These are phyloP conservation scores for Druon quercuslanigerum DNA, from an alignment of 1,140 invertebrate genomes.

Conservation along the genomic window DNA sequence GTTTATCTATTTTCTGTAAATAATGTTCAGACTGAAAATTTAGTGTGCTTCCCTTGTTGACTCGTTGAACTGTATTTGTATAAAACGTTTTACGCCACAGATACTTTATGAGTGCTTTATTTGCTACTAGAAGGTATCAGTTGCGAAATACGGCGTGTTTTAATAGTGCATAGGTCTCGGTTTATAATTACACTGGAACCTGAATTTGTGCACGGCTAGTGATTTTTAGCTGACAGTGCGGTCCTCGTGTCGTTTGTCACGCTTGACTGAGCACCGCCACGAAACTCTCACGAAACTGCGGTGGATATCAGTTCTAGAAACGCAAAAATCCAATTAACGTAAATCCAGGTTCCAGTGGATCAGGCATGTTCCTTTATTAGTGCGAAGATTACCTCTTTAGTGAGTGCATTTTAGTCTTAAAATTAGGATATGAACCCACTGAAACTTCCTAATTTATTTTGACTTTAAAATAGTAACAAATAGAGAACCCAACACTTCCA, in stretches of 20 bases:
- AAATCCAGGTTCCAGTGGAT: not conserved
- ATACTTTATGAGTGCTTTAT: not conserved
- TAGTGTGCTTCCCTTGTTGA: not conserved
- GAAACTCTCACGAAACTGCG: no score
- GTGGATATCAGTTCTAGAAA: no score
- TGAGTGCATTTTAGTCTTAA: not conserved
- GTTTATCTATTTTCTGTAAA: conserved; percentile 9
- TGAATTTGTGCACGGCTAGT: no score
- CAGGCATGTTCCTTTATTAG: conserved; percentile 1
- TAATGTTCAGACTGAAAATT: not conserved
- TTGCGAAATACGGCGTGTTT: conserved; percentile 10
- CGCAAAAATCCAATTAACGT: no score
- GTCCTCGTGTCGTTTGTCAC: no score
- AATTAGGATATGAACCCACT: not conserved
- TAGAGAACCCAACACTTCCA: not conserved
- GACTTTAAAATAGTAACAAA: not conserved
- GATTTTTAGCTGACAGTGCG: no score
- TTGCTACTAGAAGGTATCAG: not conserved
- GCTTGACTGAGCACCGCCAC: no score
- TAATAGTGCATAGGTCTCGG: not conserved
- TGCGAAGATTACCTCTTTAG: not conserved
- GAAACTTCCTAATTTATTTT: not conserved
- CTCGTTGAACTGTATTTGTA: not conserved
- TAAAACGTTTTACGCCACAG: not conserved
- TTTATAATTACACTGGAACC: not conserved